Evolutionary conservation across 92 coral and sea anemone genomes (phyloP), one percentile per base, ranked within the genome.

Genomic region (Phenganax marumi): DNA sequence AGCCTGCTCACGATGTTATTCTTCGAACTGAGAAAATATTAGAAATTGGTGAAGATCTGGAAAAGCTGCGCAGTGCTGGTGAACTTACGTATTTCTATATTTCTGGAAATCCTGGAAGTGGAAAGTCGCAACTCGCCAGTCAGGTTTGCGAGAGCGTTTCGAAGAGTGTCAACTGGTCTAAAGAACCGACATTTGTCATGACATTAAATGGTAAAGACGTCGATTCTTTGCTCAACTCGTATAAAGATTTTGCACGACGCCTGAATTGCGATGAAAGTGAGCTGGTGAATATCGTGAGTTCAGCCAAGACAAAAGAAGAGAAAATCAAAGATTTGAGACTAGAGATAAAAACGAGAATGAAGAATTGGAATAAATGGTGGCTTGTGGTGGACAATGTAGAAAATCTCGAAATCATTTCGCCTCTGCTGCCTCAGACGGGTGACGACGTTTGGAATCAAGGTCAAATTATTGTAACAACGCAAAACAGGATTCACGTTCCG

Each of bases 381-480:
- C n/a, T 68, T 58, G 7, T 58, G 21, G 65, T 58, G 10, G 65
- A 58, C 16, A 58, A 58, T 58, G 65, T 58, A 23, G 73, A 70
- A 49, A 70, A 70, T 49, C 51, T 85, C 33, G 56, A 50, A 43
- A 0, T 7, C n/a, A 8, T 70, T 3, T 12, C 75, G 12, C 8
- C 65, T 48, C 74, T 56, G 16, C 73, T 85, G 60, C 85, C 88
- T 2, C 50, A 77, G 26, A n/a, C 19, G 2, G 85, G 80, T 14
- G 64, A 26, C 21, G 80, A 56, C 19, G 58, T 43, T 21, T 62
- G 68, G 68, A 62, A 33, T 62, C 22, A 62, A 0, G 68, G 68
- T 62, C 68, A 62, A 62, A n/a, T 85, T 64, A 54, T 85, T 14
- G 16, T 85, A 24, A 85, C 88, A 10, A 86, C 86, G 12, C 86